These are phyloP conservation scores for Megaleporinus macrocephalus DNA, from an alignment of 2,113 vertebrate species.

Conservation along the genomic window DNA sequence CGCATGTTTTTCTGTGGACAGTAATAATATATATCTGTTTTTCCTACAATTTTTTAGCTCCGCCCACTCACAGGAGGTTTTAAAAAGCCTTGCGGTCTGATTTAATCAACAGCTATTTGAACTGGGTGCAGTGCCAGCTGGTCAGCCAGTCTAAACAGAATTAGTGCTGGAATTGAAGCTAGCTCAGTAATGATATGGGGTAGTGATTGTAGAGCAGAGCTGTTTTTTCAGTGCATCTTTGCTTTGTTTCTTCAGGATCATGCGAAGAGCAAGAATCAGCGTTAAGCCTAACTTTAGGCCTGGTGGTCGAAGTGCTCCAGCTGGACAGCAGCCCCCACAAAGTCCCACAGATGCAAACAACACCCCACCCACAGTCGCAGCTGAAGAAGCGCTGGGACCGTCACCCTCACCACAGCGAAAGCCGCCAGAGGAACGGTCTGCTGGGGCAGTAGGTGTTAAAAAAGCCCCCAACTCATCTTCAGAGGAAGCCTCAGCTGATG, in stretches of 20 bases:
- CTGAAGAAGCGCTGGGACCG: background rate
- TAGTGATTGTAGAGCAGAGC: background rate
- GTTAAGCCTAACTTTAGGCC: constrained; percentile 53
- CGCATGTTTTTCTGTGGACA: no score
- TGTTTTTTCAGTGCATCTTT: background rate
- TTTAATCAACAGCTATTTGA: no score
- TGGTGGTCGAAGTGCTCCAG: constrained; percentile 31
- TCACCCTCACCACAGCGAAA: background rate
- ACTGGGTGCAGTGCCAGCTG: no score
- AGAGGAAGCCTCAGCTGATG: constrained; percentile 24
- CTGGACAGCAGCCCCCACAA: constrained; percentile 31
- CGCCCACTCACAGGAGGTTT: no score
- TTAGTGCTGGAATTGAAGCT: no score
- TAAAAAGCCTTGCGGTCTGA: no score
- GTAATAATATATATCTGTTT: no score
- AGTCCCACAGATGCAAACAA: constrained; percentile 4
- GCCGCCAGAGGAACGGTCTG: background rate
- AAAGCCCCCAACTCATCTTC: background rate
- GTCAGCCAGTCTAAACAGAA: no score
- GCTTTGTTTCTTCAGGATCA: constrained; percentile 23
- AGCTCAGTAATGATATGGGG: no score
- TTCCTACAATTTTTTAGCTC: no score
- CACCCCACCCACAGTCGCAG: constrained; percentile 3
- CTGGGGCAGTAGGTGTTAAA: constrained; percentile 22
- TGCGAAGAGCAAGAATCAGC: constrained; percentile 50